Evolutionary conservation across 2,888 invertebrate genomes (phyloP), one percentile per base, ranked within the genome.

Genomic region (Agriotes lineatus): DNA sequence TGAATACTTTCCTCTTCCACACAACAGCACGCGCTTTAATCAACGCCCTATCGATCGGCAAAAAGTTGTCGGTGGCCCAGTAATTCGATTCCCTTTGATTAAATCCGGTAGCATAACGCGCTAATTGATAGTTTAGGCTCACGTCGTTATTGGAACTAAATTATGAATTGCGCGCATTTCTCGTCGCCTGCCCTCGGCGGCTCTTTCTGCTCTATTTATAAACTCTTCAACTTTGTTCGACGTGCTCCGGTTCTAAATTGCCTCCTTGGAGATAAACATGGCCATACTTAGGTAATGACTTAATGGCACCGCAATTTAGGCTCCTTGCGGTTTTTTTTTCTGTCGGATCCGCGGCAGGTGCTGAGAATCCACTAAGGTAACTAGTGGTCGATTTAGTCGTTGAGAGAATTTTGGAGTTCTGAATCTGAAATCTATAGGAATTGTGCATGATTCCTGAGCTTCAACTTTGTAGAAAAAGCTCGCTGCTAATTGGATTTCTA

Each of bases 191-290:
- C 37, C 12, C 14, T 12, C 5, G n/a, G 6, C 14, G 12, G 2
- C 14, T n/a, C 9, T 59, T 42, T 19, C 14, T 42, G 45, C 42
- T 44, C 33, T 63, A 63, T 63, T 63, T 63, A 63, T 52, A 62
- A 50, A 63, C 35, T 57, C 58, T 59, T 65, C 48, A 42, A 42
- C 35, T 59, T 37, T 20, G 58, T 48, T 50, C 39, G 59, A 58
- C 64, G 48, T 48, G 58, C 50, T 5, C 59, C 18, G 65, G 22
- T 30, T 65, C 65, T 59, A 65, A 65, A 65, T 65, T 50, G 44
- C 57, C 19, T 39, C 12, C 57, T 58, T 52, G 10, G 37, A 50
- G 61, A 61, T 61, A 61, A 48, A 61, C 61, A n/a, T 16, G 7
- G 35, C 22, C 30, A 48, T 57, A 25, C 44, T 39, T 50, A 22